Base-by-base conservation (phyloP, 64 coral and sea anemone genomes). In the Actinia equina region DNA sequence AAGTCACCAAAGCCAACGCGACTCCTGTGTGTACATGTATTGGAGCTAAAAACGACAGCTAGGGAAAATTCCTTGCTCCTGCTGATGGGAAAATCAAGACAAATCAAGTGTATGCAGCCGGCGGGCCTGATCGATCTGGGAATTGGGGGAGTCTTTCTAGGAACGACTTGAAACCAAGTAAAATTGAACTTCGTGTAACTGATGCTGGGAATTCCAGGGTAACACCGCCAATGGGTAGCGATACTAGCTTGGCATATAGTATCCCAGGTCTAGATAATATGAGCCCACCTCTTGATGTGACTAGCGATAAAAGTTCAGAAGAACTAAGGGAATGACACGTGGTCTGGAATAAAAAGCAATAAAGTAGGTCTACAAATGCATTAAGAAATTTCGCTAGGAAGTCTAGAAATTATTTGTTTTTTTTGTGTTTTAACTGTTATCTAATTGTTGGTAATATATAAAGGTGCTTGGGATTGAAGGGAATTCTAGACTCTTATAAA, bases 11-110 rank as follows among this genome's bases (percentile, higher is more conserved):
- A 63, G 69, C 65, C 64, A 86, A 71, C 51, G 53, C 85, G 13
- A 17, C 44, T 20, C 63, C 64, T 22, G 85, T 86, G 14, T 86
- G 85, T 52, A 7, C 7, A 49, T n/a, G n/a, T n/a, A 69, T 71
- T 71, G 85, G 85, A 19, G 85, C 85, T n/a, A 86, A 74, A 63
- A 25, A 71, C 43, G 64, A 86, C 19, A 67, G 58, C 3, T 86
- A 86, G 22, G 85, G 85, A 3, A 71, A 20, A 12, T 86, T 86
- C 64, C 27, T 12, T 20, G 51, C 69, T 53, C 85, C 62, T 23
- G 45, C 25, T 37, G 4, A 63, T 7, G 85, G 60, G 25, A 45
- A 67, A 1, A 71, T 86, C 45, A 71, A 51, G 51, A 51, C 44
- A 16, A 52, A 76, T 8, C 46, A 86, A 1, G 22, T 79, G 4